Base-by-base conservation (phyloP, 2,113 vertebrate species). In the Ciconia boyciana region DNA sequence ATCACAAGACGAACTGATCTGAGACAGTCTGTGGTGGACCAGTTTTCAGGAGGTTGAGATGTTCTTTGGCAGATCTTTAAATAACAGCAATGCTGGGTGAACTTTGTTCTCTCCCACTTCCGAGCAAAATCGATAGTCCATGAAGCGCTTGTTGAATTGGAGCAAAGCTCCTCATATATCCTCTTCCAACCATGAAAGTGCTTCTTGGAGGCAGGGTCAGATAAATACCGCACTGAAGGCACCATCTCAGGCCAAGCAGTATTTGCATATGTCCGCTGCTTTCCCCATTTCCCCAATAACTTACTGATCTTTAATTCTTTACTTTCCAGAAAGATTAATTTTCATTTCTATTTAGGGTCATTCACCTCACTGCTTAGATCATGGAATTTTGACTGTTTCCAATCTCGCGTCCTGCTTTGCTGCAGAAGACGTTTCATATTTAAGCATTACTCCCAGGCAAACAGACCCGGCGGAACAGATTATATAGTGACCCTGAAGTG, bases 61-160 rank as follows among this genome's bases (percentile, higher is more conserved):
- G 61, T 48, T 16, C 76, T 64, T n/a, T 28, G 49, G 60, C 46
- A 57, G 66, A 29, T 57, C 68, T 82, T 41, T 41, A 18, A 65
- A 46, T 7, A 16, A 18, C 29, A 55, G 74, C 83, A 54, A 1
- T 3, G 49, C 44, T 2, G 54, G 39, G 46, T 55, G 89, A 34
- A 89, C 91, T 91, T 95, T 93, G 84, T 51, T 43, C 91, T 83
- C 78, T 51, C 57, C 72, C 76, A 34, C 61, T 88, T 66, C 55
- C 2, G 39, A 83, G 66, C 71, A 48, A 54, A 48, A 96, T 95
- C 93, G 2, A 93, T 89, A 93, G 85, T 89, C 88, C 71, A 54
- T 41, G 85, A 57, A 66, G 44, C 10, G 1, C 51, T 9, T 2
- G 32, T 28, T 26, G 80, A n/a, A 79, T 9, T 18, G 88, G 55